Base-by-base conservation (phyloP, 2,797 vertebrate genomes). In the Tarsius wallacei region DNA sequence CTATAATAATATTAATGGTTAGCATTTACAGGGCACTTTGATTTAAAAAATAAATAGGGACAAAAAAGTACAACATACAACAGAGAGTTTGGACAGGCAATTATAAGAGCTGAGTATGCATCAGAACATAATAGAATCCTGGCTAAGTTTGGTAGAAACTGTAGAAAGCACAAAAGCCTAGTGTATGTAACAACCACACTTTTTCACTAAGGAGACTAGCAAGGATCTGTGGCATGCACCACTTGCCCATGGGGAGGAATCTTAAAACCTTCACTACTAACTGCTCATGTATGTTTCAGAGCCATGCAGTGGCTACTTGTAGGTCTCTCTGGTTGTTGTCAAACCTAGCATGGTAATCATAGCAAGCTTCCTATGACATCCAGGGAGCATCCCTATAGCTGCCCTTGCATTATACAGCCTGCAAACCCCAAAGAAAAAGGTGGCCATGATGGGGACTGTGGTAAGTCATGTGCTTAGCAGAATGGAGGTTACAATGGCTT, bases 261-360 rank as follows among this genome's bases (percentile, higher is more conserved):
- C 55, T 84, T 19, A 13, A 59, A 15, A 22, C n/a, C 11, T 4
- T 1, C 6, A 3, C 10, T 59, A 10, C 3, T 24, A 17, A 9
- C 11, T 7, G 12, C 22, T 63, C n/a, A 1, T 11, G 3, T 24
- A 11, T 0, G 1, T 33, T 57, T 42, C 68, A 63, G 74, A 57
- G 21, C 9, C 8, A 13, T 1, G 1, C 8, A 4, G 15, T 13
- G 22, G 22, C 49, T 33, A 1, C 2, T 5, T 63, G 4, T 1
- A 53, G 17, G 47, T 76, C 36, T 57, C 21, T 3, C 31, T 63
- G 28, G 42, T 1, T 7, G 4, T 11, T 53, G n/a, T 12, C 33
- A 55, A n/a, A 55, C 22, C 7, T 0, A 14, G 24, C 53, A 59
- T 26, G 73, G n/a, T 31, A 6, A 6, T 26, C 1, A 1, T 31